Evolutionary conservation across 2,888 invertebrate species (phyloP).

Genomic region (Holacanthella duospinosa): DNA sequence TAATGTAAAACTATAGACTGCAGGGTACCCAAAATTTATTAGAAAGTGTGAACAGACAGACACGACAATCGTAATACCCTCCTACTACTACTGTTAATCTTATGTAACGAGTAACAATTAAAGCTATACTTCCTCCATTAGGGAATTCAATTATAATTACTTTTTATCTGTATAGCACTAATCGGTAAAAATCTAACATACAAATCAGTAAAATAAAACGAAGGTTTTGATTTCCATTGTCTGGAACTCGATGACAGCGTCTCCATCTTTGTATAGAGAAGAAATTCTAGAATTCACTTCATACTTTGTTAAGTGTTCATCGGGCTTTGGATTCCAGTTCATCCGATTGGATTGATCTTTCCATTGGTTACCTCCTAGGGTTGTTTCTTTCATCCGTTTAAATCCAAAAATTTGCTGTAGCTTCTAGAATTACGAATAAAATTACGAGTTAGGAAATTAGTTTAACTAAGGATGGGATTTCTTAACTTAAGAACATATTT

Average conservation of each 20-base stretch:
- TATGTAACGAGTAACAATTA: too few relatives aligned
- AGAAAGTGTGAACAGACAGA: too few relatives aligned
- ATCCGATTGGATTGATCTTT: conserved; percentile 48
- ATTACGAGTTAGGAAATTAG: conserved; percentile 3
- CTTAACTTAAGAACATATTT: not conserved
- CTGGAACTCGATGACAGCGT: conserved; percentile 45
- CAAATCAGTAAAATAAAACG: conserved; percentile 40
- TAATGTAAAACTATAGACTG: too few relatives aligned
- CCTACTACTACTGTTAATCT: too few relatives aligned
- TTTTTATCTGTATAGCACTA: too few relatives aligned
- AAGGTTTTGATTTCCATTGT: conserved; percentile 67
- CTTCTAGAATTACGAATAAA: conserved; percentile 40
- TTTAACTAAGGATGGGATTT: not conserved
- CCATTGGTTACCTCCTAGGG: conserved; percentile 59
- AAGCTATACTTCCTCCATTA: too few relatives aligned
- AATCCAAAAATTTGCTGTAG: conserved; percentile 52
- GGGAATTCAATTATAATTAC: too few relatives aligned
- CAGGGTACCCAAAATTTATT: too few relatives aligned
- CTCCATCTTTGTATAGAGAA: not conserved
- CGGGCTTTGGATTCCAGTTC: conserved; percentile 46
- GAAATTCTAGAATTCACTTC: conserved; percentile 13
- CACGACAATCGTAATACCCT: too few relatives aligned
- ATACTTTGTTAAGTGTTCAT: conserved; percentile 40
- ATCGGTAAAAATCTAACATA: too few relatives aligned
- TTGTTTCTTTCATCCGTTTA: conserved; percentile 51